phyloP scores from a whole-genome alignment of 2,797 vertebrate genomes.

The Hemitrygon akajei region DNA sequence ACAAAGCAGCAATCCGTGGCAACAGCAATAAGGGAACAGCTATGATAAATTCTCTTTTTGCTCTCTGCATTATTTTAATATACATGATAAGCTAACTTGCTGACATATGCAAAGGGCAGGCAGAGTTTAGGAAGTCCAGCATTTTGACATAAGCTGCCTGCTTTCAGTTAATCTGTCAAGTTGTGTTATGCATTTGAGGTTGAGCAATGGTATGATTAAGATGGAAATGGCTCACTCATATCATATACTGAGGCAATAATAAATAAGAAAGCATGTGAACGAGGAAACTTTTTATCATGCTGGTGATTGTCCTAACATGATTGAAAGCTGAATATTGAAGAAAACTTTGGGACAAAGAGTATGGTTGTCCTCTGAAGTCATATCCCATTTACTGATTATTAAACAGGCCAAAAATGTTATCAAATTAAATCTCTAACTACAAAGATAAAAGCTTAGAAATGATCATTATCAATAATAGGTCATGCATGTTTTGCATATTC shows the following conservation, averaged over 20 bases:
- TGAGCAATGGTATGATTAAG: background rate
- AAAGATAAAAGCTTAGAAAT: background rate
- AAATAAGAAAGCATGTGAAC: constrained; percentile 14
- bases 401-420: background rate
- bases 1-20: background rate
- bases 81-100: constrained; percentile 21
- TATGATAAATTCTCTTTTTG: background rate
- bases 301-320: constrained; percentile 8
- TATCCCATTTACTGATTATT: constrained; percentile 11
- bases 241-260: constrained; percentile 24
- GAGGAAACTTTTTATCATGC: background rate
- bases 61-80: constrained; percentile 24
- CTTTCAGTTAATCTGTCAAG: constrained; percentile 24
- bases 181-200: constrained; percentile 5
- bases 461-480: background rate
- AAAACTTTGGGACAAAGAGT: background rate
- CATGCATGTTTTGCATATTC: background rate
- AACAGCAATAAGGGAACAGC: background rate
- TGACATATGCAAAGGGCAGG: constrained; percentile 29
- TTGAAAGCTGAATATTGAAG: background rate
- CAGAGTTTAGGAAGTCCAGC: constrained; percentile 27
- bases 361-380: background rate
- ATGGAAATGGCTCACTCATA: constrained; percentile 30
- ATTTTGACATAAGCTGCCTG: constrained; percentile 29
- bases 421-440: constrained; percentile 1